A percentile compares a stretch with the other conserved stretches of the same genome.
These are phyloP conservation scores for Scleropages formosus DNA, from an alignment of 2,797 vertebrate species.

Conservation along the genomic window DNA sequence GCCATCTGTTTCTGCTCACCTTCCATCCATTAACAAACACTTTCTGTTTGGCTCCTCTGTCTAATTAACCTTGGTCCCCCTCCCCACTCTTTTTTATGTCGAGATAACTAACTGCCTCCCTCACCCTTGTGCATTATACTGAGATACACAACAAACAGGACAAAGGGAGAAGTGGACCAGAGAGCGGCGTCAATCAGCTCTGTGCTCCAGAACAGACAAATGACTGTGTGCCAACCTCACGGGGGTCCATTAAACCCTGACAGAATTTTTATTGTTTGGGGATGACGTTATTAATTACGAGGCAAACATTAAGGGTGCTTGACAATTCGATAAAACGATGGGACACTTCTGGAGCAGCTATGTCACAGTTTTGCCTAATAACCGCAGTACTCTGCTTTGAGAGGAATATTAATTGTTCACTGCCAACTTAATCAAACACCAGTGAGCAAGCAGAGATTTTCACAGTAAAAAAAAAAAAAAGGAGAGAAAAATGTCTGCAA, in stretches of 20 bases:
- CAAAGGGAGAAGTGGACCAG: conserved; percentile 34
- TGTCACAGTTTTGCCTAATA: conserved; percentile 55
- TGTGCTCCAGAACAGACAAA: conserved; percentile 62
- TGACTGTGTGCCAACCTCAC: conserved; percentile 58
- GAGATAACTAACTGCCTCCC: conserved; percentile 27
- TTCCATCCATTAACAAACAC: conserved; percentile 63
- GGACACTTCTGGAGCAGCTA: conserved; percentile 53
- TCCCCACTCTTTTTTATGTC: conserved; percentile 55
- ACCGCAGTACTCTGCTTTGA: conserved; percentile 49
- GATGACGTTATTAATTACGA: conserved; percentile 68
- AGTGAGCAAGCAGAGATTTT: conserved; percentile 63
- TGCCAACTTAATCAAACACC: conserved; percentile 66
- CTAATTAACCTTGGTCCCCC: conserved; percentile 70
- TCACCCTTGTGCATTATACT: conserved; percentile 26
- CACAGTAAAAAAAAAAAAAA: conserved; percentile 49
- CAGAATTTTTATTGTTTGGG: conserved; percentile 54
- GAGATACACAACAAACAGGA: conserved; percentile 30
- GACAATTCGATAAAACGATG: conserved; percentile 67
- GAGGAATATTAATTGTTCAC: conserved; percentile 65
- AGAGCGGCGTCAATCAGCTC: conserved; percentile 51
- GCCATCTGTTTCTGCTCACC: conserved; percentile 71
- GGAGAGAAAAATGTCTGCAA: conserved; percentile 43
- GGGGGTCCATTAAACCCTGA: conserved; percentile 51
- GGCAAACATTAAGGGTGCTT: conserved; percentile 66
- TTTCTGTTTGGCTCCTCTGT: conserved; percentile 47